phyloP scores from a whole-genome alignment of 2,797 vertebrate genomes.

The Paguma larvata region DNA sequence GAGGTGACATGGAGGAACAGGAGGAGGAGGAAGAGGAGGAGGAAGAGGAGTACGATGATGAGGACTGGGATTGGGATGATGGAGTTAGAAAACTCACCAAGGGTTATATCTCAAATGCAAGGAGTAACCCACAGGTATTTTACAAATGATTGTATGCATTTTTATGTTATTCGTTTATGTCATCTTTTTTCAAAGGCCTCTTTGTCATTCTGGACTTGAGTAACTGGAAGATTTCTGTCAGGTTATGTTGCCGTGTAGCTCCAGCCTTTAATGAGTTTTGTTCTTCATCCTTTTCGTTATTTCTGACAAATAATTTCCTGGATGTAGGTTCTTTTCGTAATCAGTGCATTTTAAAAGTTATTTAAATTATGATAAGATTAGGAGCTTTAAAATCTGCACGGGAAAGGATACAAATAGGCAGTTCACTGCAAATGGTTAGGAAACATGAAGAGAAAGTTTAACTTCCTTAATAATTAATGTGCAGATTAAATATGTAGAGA shows the following conservation, averaged over 20 bases:
- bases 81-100: conserved; percentile 89
- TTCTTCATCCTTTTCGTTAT: background rate
- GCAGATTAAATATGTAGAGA: background rate
- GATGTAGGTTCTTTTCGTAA: background rate
- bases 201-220: background rate
- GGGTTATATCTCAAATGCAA: conserved; percentile 84
- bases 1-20: conserved; percentile 75
- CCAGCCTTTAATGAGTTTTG: background rate
- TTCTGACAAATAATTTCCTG: background rate
- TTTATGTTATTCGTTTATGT: background rate
- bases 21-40: conserved; percentile 85
- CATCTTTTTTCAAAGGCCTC: background rate
- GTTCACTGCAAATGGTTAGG: background rate
- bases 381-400: conserved; percentile 34
- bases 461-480: background rate
- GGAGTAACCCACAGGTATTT: conserved; percentile 91
- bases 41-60: conserved; percentile 84
- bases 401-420: background rate
- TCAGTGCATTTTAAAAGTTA: background rate
- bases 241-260: background rate
- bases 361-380: background rate
- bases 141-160: background rate
- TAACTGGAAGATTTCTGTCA: background rate
- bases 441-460: background rate
- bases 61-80: conserved; percentile 93